These are phyloP conservation scores for Etheostoma spectabile DNA, from an alignment of 2,113 vertebrate genomes.

Conservation along the genomic window DNA sequence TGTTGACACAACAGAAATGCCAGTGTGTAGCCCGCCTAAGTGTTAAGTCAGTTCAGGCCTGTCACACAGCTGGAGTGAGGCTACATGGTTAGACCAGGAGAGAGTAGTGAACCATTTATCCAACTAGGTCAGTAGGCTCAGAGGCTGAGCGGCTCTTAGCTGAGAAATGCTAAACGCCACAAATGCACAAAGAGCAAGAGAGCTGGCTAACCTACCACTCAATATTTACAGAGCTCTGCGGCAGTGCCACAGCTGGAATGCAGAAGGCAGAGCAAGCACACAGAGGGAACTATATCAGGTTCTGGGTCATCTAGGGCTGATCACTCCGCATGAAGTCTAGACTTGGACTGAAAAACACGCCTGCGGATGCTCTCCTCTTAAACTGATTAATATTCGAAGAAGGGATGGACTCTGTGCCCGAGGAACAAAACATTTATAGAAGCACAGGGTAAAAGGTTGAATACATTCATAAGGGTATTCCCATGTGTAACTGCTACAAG, in stretches of 20 bases:
- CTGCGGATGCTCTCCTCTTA: constrained; percentile 22
- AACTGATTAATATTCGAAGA: constrained; percentile 47
- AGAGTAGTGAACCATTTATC: constrained; percentile 34
- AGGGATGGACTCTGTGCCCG: neutral
- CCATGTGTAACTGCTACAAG: constrained; percentile 3
- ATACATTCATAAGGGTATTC: constrained; percentile 2
- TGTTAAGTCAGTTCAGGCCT: constrained; percentile 20
- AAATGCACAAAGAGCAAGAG: constrained; percentile 33
- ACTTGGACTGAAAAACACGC: constrained; percentile 50
- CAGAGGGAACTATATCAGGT: constrained; percentile 51
- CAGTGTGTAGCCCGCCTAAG: neutral
- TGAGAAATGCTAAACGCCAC: constrained; percentile 64
- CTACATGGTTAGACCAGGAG: constrained; percentile 13
- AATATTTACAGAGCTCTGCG: constrained; percentile 70
- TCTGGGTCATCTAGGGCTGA: constrained; percentile 68
- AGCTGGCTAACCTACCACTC: constrained; percentile 37
- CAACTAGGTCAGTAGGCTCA: constrained; percentile 37
- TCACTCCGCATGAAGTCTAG: constrained; percentile 50
- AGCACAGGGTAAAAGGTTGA: constrained; percentile 3
- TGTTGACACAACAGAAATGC: too few species aligned
- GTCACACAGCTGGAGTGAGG: constrained; percentile 14
- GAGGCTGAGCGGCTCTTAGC: constrained; percentile 51
- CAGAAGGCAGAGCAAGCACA: constrained; percentile 48
- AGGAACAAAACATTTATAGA: constrained; percentile 33
- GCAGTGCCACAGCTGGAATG: constrained; percentile 72